phyloP scores from a whole-genome alignment of 1,140 invertebrate genomes.

The Orius insidiosus region DNA sequence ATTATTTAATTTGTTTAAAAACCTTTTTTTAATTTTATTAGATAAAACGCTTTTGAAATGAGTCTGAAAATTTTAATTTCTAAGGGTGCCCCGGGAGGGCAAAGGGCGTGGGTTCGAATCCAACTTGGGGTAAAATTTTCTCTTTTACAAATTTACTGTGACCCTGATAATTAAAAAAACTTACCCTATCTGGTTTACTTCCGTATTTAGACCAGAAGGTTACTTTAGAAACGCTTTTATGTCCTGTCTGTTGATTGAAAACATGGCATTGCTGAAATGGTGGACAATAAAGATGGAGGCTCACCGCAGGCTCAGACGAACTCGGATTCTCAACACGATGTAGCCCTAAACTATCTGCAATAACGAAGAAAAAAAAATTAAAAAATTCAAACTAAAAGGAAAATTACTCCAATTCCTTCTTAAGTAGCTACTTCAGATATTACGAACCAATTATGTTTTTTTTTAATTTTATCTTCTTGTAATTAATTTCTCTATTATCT shows the following conservation, averaged over 20 bases:
- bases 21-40: no score
- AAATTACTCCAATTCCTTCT: no score
- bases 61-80: no score
- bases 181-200: conserved; percentile 31
- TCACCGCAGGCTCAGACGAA: conserved; percentile 70
- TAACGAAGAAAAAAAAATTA: not conserved
- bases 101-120: no score
- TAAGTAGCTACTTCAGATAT: not conserved
- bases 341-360: conserved; percentile 74
- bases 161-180: not conserved
- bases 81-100: no score
- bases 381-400: conserved; percentile 7
- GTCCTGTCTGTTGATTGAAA: conserved; percentile 83
- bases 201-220: conserved; percentile 88
- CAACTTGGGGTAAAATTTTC: no score
- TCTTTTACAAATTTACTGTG: no score
- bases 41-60: no score
- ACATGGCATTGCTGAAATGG: conserved; percentile 76
- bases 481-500: not conserved
- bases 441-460: no score
- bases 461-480: no score
- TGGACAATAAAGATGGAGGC: conserved; percentile 90
- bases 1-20: no score
- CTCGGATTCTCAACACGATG: conserved; percentile 93
- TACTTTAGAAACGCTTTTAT: conserved; percentile 44